A percentile compares a stretch with the other conserved stretches of the same genome.
These are phyloP conservation scores for Bucorvus abyssinicus DNA, from an alignment of 2,797 vertebrate genomes.

Conservation along the genomic window DNA sequence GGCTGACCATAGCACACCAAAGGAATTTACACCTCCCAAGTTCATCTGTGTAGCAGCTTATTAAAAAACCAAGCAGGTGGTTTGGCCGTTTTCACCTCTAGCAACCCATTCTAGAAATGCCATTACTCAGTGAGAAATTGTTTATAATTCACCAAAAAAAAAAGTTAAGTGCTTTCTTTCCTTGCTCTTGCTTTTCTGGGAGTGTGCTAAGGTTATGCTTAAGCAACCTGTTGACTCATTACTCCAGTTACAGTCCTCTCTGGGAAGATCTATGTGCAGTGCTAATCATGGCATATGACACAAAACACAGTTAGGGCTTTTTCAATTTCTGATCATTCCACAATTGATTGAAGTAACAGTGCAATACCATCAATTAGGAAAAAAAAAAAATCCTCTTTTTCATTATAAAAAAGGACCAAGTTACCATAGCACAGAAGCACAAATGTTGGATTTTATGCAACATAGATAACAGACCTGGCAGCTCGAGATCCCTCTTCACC, in stretches of 20 bases:
- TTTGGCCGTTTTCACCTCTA: background rate
- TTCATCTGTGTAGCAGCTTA: background rate
- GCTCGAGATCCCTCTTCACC: background rate
- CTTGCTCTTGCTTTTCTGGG: background rate
- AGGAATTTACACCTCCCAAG: background rate
- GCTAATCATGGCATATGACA: background rate
- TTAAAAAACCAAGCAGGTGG: background rate
- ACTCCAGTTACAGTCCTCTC: background rate
- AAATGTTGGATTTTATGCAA: conserved; percentile 28
- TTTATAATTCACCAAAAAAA: background rate
- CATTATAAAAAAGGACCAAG: conserved; percentile 29
- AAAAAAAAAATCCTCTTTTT: background rate
- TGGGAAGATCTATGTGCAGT: background rate
- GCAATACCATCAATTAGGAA: background rate
- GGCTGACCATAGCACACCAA: background rate
- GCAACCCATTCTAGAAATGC: background rate
- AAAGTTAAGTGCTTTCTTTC: background rate
- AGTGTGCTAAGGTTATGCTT: background rate
- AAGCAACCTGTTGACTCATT: background rate
- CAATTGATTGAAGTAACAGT: background rate
- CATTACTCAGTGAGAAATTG: background rate
- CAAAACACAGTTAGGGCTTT: fast-evolving
- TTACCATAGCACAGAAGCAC: conserved; percentile 36
- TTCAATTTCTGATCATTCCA: background rate
- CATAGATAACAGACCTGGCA: background rate